Base-by-base conservation (phyloP, 2,888 invertebrate genomes). In the Eulithis testata region DNA sequence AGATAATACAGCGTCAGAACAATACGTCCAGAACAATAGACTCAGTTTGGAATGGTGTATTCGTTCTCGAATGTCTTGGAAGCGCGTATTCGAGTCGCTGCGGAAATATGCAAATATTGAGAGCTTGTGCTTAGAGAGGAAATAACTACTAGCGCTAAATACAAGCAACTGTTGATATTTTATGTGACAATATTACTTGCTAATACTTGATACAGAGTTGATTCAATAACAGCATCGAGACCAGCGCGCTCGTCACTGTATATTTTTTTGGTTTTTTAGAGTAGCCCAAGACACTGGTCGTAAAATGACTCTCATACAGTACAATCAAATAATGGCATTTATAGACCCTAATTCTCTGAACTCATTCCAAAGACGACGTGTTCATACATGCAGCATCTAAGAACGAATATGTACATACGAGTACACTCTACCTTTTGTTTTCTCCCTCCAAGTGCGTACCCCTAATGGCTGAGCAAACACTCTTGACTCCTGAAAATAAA, bases 51-150 rank as follows among this genome's bases (percentile, higher is more conserved):
- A 66, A 68, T 69, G 66, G 69, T 62, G 69, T 69, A 69, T 69
- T 67, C 65, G 67, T 69, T 62, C 52, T 43, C 60, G 63, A 65
- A 63, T 66, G 60, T 66, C 67, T 69, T 55, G 53, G 63, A 65
- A 71, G 65, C 49, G 60, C 52, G 45, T 65, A 36, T 59, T 59
- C 57, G 58, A 58, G 52, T 68, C 31, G 83, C 82, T 77, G 78
- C 79, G 81, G 84, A 86, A 88, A 87, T 86, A 88, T 84, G 84
- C 84, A 85, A 86, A 88, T 87, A 83, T 82, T 76, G 78, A 71
- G 64, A 66, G 60, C 68, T 79, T 82, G 11, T 27, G 3, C 37
- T 37, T 40, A 11, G 21, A 49, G 21, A 5, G 4, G 21, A 21
- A 21, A 49, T 49, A 49, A 21, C 49, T 49, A 49, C 49, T 49